Evolutionary conservation across 2,797 vertebrate genomes (phyloP).

Genomic region (Heterohyrax brucei): DNA sequence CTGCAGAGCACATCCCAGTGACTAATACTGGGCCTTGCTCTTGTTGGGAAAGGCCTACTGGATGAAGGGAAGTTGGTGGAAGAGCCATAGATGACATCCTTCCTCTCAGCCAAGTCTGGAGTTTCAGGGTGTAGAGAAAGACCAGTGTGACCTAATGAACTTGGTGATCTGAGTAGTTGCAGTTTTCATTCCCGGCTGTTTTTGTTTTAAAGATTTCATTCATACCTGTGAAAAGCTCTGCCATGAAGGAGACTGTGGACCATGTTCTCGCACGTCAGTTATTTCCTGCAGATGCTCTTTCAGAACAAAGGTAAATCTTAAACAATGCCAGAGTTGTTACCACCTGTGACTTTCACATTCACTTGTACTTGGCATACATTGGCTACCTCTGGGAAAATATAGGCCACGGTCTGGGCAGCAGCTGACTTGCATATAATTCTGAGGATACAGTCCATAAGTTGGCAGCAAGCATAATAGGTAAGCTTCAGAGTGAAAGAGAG

Average conservation of each 20-base stretch:
- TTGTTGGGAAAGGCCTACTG: constrained; percentile 6
- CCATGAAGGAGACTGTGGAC: constrained; percentile 97
- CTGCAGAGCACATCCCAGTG: constrained; percentile 7
- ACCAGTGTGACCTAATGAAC: not conserved
- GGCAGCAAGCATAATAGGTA: constrained; percentile 47
- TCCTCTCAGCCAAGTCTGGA: constrained; percentile 33
- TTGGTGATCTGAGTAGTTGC: constrained; percentile 42
- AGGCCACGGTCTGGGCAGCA: not conserved
- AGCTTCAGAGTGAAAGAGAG: constrained; percentile 22
- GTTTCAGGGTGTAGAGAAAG: not conserved
- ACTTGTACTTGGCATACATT: not conserved
- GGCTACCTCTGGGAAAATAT: not conserved
- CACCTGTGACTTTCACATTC: not conserved
- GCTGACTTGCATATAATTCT: constrained; percentile 47
- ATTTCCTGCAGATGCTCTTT: constrained; percentile 97
- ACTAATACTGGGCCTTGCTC: not conserved
- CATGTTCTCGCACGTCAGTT: constrained; percentile 96
- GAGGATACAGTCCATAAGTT: constrained; percentile 16
- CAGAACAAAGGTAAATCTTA: constrained; percentile 94
- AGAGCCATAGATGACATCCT: not conserved
- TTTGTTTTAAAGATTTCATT: constrained; percentile 93
- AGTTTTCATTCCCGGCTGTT: constrained; percentile 73
- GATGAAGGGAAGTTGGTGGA: not conserved
- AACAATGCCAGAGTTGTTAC: not conserved
- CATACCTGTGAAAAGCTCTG: constrained; percentile 97